These are phyloP conservation scores for Cylindroiulus punctatus DNA, from an alignment of 2,888 invertebrate genomes.

Conservation along the genomic window DNA sequence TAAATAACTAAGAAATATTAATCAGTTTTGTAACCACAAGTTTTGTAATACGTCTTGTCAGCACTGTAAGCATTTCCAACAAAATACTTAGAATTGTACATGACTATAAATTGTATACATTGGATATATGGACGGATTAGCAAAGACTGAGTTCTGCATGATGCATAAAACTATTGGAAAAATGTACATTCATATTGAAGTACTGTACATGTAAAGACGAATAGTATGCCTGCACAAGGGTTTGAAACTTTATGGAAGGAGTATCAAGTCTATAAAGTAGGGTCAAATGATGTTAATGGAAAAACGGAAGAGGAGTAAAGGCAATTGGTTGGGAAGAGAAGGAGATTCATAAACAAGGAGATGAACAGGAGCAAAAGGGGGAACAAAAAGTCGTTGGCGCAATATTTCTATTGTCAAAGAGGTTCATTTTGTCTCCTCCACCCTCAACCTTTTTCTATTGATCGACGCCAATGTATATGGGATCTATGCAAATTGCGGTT, in stretches of 20 bases:
- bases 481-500: slow-evolving; percentile 53
- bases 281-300: slow-evolving; percentile 46
- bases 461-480: slow-evolving; percentile 4
- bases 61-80: neutral
- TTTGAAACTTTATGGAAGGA: slow-evolving; percentile 40
- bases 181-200: neutral
- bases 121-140: neutral
- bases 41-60: neutral
- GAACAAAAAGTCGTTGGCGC: slow-evolving; percentile 39
- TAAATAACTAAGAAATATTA: neutral
- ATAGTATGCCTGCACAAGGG: slow-evolving; percentile 4
- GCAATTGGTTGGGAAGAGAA: slow-evolving; percentile 45
- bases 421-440: slow-evolving; percentile 43
- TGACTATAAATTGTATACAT: neutral
- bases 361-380: slow-evolving; percentile 47
- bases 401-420: slow-evolving; percentile 39
- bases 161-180: neutral
- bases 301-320: slow-evolving; percentile 45
- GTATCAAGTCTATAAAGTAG: slow-evolving; percentile 43
- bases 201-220: too few species aligned
- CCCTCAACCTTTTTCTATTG: slow-evolving; percentile 30
- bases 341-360: slow-evolving; percentile 45
- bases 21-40: too few species aligned
- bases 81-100: neutral
- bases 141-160: neutral